Evolutionary conservation across 2,797 vertebrate genomes (phyloP).

Genomic region (Ficedula albicollis): DNA sequence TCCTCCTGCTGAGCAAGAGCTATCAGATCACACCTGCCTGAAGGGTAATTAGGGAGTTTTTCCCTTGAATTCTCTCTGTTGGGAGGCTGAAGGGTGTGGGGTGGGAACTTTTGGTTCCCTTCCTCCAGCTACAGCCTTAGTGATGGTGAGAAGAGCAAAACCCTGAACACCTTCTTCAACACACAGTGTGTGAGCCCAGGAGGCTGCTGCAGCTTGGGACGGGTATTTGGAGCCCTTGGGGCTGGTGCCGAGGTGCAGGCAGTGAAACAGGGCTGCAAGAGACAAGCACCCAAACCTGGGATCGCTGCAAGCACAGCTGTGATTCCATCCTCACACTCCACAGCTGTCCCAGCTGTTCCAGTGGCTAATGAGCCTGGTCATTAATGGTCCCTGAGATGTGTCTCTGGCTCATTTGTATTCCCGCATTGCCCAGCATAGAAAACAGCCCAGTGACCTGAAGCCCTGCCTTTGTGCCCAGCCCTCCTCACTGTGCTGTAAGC

Average conservation of each 20-base stretch:
- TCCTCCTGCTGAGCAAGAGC: not conserved
- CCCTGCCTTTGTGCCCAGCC: not conserved
- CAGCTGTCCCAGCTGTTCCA: not conserved
- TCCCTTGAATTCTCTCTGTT: not conserved
- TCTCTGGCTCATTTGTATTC: not conserved
- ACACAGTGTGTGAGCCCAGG: not conserved
- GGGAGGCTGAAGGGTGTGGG: not conserved
- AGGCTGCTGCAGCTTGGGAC: not conserved
- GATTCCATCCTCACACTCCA: not conserved
- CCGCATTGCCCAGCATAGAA: accelerated
- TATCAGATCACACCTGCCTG: not conserved
- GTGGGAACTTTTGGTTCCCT: not conserved
- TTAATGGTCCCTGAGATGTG: not conserved
- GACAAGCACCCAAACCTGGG: not conserved
- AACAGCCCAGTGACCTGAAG: not conserved
- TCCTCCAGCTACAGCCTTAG: not conserved
- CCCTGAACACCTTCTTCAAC: accelerated
- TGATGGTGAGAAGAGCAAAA: not conserved
- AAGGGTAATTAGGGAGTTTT: not conserved
- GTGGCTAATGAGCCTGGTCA: not conserved
- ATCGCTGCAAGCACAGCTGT: not conserved
- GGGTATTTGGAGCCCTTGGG: not conserved
- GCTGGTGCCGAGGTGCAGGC: not conserved
- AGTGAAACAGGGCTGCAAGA: not conserved
- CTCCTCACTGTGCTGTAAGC: accelerated